phyloP scores from a whole-genome alignment of 2,888 invertebrate species.

The Meteorus colon region DNA sequence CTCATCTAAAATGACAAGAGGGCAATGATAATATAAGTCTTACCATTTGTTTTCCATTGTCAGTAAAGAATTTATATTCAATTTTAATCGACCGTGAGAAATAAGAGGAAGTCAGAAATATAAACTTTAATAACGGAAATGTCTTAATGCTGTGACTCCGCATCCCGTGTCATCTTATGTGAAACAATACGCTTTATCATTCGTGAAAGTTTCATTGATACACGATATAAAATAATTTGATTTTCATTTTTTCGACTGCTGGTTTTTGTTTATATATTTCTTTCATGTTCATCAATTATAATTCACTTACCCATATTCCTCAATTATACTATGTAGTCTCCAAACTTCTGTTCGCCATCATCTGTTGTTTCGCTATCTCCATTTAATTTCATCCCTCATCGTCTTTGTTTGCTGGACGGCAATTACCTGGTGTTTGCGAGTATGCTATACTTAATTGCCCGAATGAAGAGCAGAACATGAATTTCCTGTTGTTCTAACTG shows the following conservation, averaged over 20 bases:
- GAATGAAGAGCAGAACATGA: slow-evolving; percentile 14
- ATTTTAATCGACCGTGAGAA: not conserved
- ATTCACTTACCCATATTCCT: not conserved
- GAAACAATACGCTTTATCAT: not conserved
- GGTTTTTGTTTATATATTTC: not conserved
- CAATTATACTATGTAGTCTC: not conserved
- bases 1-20: not conserved
- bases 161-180: not conserved
- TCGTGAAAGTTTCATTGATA: not conserved
- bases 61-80: not conserved
- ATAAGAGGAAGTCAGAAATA: not conserved
- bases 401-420: slow-evolving; percentile 4
- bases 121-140: not conserved
- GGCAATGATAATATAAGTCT: not conserved
- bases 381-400: slow-evolving; percentile 13
- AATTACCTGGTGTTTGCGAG: slow-evolving; percentile 20
- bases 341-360: not conserved
- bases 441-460: not conserved
- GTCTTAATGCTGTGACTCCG: slow-evolving; percentile 1
- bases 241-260: too few species aligned
- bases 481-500: not conserved
- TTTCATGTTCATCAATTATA: not conserved
- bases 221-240: too few species aligned
- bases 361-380: not conserved
- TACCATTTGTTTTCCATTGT: not conserved